Evolutionary conservation across 1,140 invertebrate species (phyloP).

Genomic region (Cheumatopsyche charites): DNA sequence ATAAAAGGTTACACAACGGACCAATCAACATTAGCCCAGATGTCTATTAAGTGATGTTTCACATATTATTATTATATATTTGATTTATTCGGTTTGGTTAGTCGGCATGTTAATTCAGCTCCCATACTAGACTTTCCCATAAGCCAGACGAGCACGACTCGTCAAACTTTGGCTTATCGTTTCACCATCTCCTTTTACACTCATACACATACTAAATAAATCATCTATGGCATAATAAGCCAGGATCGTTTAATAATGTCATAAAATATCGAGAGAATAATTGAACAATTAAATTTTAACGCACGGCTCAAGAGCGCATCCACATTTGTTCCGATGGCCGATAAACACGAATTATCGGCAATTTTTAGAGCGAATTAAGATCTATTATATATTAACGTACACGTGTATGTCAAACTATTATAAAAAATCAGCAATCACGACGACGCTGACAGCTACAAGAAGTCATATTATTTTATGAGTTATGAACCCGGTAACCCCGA

Average conservation of each 20-base stretch:
- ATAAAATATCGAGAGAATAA: too few relatives aligned
- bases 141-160: slow-evolving; percentile 24
- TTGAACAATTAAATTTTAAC: too few relatives aligned
- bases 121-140: slow-evolving; percentile 28
- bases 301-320: too few relatives aligned
- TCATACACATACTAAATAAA: not conserved
- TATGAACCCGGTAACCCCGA: slow-evolving; percentile 38
- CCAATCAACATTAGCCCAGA: slow-evolving; percentile 23
- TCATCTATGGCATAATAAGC: too few relatives aligned
- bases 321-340: too few relatives aligned
- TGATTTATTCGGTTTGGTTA: slow-evolving; percentile 28
- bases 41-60: slow-evolving; percentile 22
- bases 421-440: slow-evolving; percentile 35
- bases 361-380: too few relatives aligned
- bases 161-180: slow-evolving; percentile 24
- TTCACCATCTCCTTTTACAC: not conserved
- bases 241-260: too few relatives aligned
- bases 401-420: not conserved
- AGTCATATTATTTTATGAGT: slow-evolving; percentile 40
- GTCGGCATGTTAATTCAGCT: slow-evolving; percentile 28
- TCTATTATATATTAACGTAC: slow-evolving; percentile 6
- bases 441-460: slow-evolving; percentile 35
- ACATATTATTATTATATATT: slow-evolving; percentile 7
- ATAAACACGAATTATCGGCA: too few relatives aligned
- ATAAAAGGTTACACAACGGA: slow-evolving; percentile 21